Evolutionary conservation across 2,888 invertebrate genomes (phyloP).

Genomic region (Acleris literana): DNA sequence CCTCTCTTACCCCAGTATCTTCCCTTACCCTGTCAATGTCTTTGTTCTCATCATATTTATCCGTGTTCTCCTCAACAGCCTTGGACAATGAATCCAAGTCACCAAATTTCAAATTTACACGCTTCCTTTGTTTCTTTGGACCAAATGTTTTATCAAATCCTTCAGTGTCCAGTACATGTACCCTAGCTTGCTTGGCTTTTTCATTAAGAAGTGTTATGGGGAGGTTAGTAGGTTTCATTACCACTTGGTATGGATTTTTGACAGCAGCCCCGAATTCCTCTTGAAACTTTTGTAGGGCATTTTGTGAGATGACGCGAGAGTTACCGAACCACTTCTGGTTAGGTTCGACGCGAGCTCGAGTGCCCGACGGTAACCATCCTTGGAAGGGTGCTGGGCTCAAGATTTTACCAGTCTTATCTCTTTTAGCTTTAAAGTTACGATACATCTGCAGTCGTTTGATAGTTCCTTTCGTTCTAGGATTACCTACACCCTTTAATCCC

Average conservation of each 20-base stretch:
- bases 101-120: constrained; percentile 90
- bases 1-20: constrained; percentile 90
- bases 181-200: constrained; percentile 93
- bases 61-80: constrained; percentile 87
- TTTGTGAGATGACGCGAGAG: constrained; percentile 97
- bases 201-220: constrained; percentile 98
- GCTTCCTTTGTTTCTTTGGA: constrained; percentile 95
- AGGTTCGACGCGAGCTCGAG: constrained; percentile 97
- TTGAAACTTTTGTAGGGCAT: constrained; percentile 94
- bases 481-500: constrained; percentile 92
- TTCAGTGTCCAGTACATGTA: constrained; percentile 98
- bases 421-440: constrained; percentile 97
- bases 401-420: constrained; percentile 95
- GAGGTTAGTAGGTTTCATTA: constrained; percentile 97
- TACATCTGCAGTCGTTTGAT: constrained; percentile 99
- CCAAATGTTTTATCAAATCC: constrained; percentile 97
- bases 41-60: constrained; percentile 91
- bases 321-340: constrained; percentile 99
- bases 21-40: constrained; percentile 93
- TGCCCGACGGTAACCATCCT: constrained; percentile 93
- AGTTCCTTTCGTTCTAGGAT: constrained; percentile 94
- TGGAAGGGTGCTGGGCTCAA: constrained; percentile 98
- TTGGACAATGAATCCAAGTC: constrained; percentile 91
- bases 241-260: constrained; percentile 98
- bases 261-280: constrained; percentile 97